phyloP scores from a whole-genome alignment of 1,140 invertebrate genomes.

The Bombus confusus region DNA sequence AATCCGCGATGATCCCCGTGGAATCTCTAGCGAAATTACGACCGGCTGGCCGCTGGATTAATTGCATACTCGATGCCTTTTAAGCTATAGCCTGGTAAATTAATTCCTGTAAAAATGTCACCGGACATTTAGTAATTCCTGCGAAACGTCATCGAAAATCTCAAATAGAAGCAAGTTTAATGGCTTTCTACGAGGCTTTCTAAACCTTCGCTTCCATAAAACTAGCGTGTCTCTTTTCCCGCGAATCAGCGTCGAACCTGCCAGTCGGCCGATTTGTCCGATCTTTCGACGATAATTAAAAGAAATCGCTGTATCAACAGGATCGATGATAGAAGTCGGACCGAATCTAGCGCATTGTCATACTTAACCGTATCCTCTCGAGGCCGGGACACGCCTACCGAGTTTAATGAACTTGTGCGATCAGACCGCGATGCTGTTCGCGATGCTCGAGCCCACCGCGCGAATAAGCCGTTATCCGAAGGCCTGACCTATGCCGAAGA shows the following conservation, averaged over 20 bases:
- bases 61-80: conserved; percentile 5
- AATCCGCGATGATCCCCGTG: conserved; percentile 16
- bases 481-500: conserved; percentile 54
- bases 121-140: not conserved
- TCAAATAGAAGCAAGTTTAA: not conserved
- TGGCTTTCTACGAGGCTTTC: too few species aligned
- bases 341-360: conserved; percentile 64
- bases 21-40: conserved; percentile 21
- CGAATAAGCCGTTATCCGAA: conserved; percentile 66
- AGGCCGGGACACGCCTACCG: conserved; percentile 60
- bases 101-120: conserved; percentile 10
- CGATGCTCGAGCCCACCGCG: conserved; percentile 37
- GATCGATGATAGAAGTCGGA: conserved; percentile 1
- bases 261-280: not conserved
- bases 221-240: too few species aligned
- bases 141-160: not conserved
- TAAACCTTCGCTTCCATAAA: too few species aligned
- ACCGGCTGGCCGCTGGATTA: conserved; percentile 11
- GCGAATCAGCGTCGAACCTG: not conserved
- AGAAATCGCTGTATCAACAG: not conserved
- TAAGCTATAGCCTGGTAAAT: not conserved
- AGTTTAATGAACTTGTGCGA: conserved; percentile 68
- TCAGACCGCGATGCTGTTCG: conserved; percentile 51
- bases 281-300: not conserved
- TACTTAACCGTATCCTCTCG: conserved; percentile 52